Evolutionary conservation across 1,140 invertebrate genomes (phyloP), one percentile per base, ranked within the genome.

Genomic region (Papilio xuthus): DNA sequence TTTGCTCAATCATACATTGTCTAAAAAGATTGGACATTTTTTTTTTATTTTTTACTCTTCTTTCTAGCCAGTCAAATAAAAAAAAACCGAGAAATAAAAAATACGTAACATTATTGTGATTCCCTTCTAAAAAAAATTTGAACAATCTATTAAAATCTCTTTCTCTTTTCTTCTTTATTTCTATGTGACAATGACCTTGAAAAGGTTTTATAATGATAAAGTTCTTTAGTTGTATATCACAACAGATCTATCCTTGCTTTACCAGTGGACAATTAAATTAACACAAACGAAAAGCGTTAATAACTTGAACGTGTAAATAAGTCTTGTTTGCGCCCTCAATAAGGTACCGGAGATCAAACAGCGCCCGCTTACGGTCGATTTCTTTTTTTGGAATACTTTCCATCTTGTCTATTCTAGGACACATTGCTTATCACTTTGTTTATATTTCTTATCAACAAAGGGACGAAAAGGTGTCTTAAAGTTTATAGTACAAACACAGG

Each of bases 401-500:
- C 23, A 75, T 75, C 74, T 81, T 76, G 80, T 72, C 73, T 56
- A 47, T 70, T 72, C 42, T 47, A 71, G 69, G 28, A 77, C 63
- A 79, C 78, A 79, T 60, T 71, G 44, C 70, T 80, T 86, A 85
- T 84, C 83, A 69, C 15, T 20, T 81, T 60, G 74, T 80, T 81
- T 81, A 84, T 81, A 80, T 74, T 77, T 41, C 78, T 80, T 87
- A 84, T 87, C 85, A 80, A 83, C 81, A 82, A 83, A 83, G 78
- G 78, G 77, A 69, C 75, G 78, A 72, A 80, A 67, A 41, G 28
- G 37, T 63, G 77, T 77, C 79, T 41, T 32, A 74, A 82, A 83
- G 79, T 82, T 86, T 86, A 85, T 85, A 83, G 82, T 80, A 82
- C 80, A 88, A 88, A 86, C 84, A 88, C 8, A 42, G 73, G 79